Percentiles rank a stretch among this genome's conserved stretches.
These are phyloP conservation scores for Atherinomorus stipes DNA, from an alignment of 2,113 vertebrate species.

Conservation along the genomic window DNA sequence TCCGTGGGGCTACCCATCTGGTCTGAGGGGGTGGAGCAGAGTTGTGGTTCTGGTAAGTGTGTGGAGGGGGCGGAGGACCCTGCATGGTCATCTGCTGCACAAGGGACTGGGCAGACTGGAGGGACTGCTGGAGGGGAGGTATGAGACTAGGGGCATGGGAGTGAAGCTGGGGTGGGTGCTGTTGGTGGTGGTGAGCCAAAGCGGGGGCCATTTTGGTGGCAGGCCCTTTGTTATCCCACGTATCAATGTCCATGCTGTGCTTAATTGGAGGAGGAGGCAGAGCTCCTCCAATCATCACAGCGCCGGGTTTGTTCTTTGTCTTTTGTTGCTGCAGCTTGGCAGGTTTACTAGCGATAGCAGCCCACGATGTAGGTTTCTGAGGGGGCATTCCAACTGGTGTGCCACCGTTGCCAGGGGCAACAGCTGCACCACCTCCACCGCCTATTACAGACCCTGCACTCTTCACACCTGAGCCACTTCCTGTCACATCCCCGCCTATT, in stretches of 20 bases:
- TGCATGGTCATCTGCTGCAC: slow-evolving; percentile 88
- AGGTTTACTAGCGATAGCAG: slow-evolving; percentile 97
- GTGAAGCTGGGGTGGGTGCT: slow-evolving; percentile 78
- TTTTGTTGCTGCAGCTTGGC: slow-evolving; percentile 96
- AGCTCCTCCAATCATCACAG: slow-evolving; percentile 81
- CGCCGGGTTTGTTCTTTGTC: slow-evolving; percentile 89
- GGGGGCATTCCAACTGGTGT: slow-evolving; percentile 89
- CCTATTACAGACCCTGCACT: slow-evolving; percentile 91
- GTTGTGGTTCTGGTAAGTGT: slow-evolving; percentile 87
- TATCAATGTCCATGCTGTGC: slow-evolving; percentile 98
- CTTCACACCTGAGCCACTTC: slow-evolving; percentile 88
- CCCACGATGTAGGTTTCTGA: slow-evolving; percentile 95
- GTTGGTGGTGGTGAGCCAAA: slow-evolving; percentile 80
- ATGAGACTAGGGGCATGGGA: slow-evolving; percentile 75
- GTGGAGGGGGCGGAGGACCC: slow-evolving; percentile 81
- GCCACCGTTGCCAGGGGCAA: slow-evolving; percentile 87
- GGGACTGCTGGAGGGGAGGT: slow-evolving; percentile 72
- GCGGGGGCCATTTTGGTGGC: slow-evolving; percentile 87
- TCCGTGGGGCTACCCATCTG: slow-evolving; percentile 95
- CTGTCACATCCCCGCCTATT: slow-evolving; percentile 90
- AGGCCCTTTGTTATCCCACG: slow-evolving; percentile 95
- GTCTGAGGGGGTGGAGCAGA: slow-evolving; percentile 85
- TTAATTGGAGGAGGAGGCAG: slow-evolving; percentile 94
- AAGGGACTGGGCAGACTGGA: slow-evolving; percentile 78
- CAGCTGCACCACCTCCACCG: slow-evolving; percentile 73